A percentile compares a stretch with the other conserved stretches of the same genome.
Conservation (phyloP, 2,113 vertebrate genomes). For the Herpetotheres cachinnans region DNA sequence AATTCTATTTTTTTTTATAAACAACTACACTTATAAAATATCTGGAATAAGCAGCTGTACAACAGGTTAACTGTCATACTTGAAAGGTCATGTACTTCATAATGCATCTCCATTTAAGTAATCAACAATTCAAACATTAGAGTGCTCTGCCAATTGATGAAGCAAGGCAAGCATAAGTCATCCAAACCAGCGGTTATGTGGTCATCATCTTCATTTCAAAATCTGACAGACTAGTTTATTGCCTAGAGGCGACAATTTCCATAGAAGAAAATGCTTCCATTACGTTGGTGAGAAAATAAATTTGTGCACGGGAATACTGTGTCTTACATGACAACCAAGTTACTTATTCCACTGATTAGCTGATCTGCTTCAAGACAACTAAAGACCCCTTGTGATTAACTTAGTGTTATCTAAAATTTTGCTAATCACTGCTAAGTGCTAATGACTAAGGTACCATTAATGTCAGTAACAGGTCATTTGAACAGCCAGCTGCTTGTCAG, state of each 20-base stretch:
- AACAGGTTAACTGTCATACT: slow-evolving; percentile 41
- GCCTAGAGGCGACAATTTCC: not conserved
- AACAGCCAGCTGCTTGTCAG: slow-evolving; percentile 45
- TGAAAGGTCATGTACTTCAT: slow-evolving; percentile 29
- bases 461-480: slow-evolving; percentile 49
- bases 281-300: not conserved
- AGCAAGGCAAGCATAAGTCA: slow-evolving; percentile 11
- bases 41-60: slow-evolving; percentile 53
- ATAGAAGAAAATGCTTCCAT: slow-evolving; percentile 1
- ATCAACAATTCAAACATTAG: not conserved
- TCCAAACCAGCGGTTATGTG: not conserved
- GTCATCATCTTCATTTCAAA: slow-evolving; percentile 3
- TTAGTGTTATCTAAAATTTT: slow-evolving; percentile 71
- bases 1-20: not conserved
- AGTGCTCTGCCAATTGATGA: not conserved
- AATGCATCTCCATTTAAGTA: not conserved
- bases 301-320: slow-evolving; percentile 32
- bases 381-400: not conserved
- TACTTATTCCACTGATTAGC: slow-evolving; percentile 1
- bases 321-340: slow-evolving; percentile 26
- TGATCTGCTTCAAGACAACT: not conserved
- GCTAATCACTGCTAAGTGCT: slow-evolving; percentile 68
- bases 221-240: slow-evolving; percentile 26
- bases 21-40: slow-evolving; percentile 13
- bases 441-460: slow-evolving; percentile 70